A percentile compares a stretch with the other conserved stretches of the same genome.
Evolutionary conservation across 2,113 vertebrate species (phyloP).

Genomic region (Seriola rivoliana): DNA sequence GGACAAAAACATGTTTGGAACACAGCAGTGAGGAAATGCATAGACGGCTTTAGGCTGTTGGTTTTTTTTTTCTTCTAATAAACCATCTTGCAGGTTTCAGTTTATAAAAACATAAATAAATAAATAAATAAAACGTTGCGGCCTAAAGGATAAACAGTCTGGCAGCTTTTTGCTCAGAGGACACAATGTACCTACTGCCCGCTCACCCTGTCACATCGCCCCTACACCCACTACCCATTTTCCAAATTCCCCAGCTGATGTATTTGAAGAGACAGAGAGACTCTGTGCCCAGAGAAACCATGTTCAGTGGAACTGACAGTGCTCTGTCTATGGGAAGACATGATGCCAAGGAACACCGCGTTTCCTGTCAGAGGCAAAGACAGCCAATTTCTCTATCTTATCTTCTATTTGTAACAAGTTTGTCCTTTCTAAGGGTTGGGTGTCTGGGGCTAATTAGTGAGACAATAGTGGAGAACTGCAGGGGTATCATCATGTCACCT

Average conservation of each 20-base stretch:
- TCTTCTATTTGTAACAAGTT: slow-evolving; percentile 64
- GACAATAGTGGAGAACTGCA: slow-evolving; percentile 44
- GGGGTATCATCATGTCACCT: slow-evolving; percentile 63
- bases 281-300: slow-evolving; percentile 62
- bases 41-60: neutral
- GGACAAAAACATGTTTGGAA: neutral
- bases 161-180: slow-evolving; percentile 42
- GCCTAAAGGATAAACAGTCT: slow-evolving; percentile 55
- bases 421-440: slow-evolving; percentile 45
- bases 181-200: slow-evolving; percentile 59
- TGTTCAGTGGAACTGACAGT: slow-evolving; percentile 59
- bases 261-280: slow-evolving; percentile 73
- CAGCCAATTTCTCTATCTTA: slow-evolving; percentile 57
- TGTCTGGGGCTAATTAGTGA: slow-evolving; percentile 55
- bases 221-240: slow-evolving; percentile 66
- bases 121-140: neutral
- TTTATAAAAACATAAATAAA: neutral
- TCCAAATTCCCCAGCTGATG: slow-evolving; percentile 73
- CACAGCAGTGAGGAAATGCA: neutral
- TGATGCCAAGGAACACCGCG: slow-evolving; percentile 19
- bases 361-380: slow-evolving; percentile 57
- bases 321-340: slow-evolving; percentile 40
- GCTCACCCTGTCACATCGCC: slow-evolving; percentile 42
- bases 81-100: slow-evolving; percentile 30
- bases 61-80: slow-evolving; percentile 19